Percentiles rank a stretch among this genome's conserved stretches.
These are phyloP conservation scores for Anthopleura xanthogrammica DNA, from an alignment of 92 coral and sea anemone genomes.

Conservation along the genomic window DNA sequence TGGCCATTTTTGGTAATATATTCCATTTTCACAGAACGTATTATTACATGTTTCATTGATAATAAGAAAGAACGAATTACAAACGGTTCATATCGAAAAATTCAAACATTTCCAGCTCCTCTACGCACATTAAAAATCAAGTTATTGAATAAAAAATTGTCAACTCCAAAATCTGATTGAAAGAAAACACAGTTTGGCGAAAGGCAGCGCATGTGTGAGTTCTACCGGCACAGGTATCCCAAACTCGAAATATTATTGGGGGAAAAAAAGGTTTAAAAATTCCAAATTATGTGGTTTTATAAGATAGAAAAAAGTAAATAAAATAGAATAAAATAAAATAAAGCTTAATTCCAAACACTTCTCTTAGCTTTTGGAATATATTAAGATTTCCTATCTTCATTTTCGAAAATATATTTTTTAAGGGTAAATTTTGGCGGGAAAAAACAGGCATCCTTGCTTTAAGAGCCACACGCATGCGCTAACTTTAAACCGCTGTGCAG, in stretches of 20 bases:
- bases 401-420: too few relatives aligned
- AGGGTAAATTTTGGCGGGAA: not conserved
- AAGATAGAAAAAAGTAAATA: too few relatives aligned
- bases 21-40: not conserved
- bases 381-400: too few relatives aligned
- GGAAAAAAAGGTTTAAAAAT: too few relatives aligned
- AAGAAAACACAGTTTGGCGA: not conserved
- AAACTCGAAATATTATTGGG: not conserved
- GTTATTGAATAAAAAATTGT: not conserved
- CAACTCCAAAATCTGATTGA: not conserved
- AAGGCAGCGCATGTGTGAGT: not conserved
- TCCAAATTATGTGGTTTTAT: too few relatives aligned
- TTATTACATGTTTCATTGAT: not conserved
- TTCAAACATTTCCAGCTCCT: not conserved
- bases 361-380: too few relatives aligned
- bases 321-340: too few relatives aligned
- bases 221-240: not conserved
- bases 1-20: not conserved
- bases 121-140: not conserved
- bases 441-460: not conserved
- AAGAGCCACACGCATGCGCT: not conserved
- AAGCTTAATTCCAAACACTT: too few relatives aligned
- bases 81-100: not conserved
- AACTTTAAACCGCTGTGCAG: not conserved
- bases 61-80: not conserved